These are phyloP conservation scores for Ciconia maguari DNA, from an alignment of 2,113 vertebrate species.

Conservation along the genomic window DNA sequence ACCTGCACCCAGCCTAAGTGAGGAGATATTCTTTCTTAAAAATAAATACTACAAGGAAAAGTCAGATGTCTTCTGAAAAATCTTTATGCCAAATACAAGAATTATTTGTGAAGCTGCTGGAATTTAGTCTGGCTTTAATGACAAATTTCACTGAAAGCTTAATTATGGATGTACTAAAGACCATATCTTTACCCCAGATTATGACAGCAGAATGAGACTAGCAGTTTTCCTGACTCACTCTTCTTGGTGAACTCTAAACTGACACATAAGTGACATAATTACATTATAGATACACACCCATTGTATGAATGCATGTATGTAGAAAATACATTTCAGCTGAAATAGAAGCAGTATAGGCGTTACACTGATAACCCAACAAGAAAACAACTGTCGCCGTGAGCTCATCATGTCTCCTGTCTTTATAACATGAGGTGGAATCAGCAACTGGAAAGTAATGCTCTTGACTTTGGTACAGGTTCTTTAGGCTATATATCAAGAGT, in stretches of 20 bases:
- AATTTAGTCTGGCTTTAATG: neutral
- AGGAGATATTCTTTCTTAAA: neutral
- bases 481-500: neutral
- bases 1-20: neutral
- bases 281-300: neutral
- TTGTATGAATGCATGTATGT: neutral
- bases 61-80: neutral
- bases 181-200: neutral
- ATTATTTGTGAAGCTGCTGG: neutral
- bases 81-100: neutral
- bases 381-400: neutral
- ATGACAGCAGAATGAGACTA: neutral
- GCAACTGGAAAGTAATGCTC: neutral
- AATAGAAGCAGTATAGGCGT: too few relatives aligned
- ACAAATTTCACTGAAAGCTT: neutral
- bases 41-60: neutral
- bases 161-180: neutral
- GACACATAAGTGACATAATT: neutral
- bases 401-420: neutral
- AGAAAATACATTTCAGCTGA: neutral
- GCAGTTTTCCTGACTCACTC: neutral
- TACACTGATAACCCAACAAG: neutral
- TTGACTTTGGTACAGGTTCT: neutral
- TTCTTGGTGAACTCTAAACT: neutral
- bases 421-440: neutral